These are phyloP conservation scores for Pristiophorus japonicus DNA, from an alignment of 2,113 vertebrate species.

Conservation along the genomic window DNA sequence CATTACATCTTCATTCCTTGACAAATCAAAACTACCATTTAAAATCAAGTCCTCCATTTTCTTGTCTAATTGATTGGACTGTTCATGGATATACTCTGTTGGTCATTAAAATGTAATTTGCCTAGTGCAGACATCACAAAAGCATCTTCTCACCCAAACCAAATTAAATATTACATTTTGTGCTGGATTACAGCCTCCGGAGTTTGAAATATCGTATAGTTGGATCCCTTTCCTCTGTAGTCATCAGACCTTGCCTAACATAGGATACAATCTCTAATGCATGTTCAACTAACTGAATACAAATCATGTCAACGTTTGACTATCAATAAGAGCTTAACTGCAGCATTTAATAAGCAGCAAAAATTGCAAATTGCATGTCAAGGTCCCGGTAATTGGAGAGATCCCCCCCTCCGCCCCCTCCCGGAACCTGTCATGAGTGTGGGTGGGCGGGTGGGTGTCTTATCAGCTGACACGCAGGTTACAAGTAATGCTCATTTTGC, in stretches of 20 bases:
- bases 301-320: background rate
- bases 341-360: conserved; percentile 6
- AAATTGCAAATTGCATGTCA: background rate
- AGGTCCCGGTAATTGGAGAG: background rate
- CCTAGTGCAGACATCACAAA: background rate
- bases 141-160: background rate
- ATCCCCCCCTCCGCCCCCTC: background rate
- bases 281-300: background rate
- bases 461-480: background rate
- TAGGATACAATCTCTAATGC: background rate
- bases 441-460: background rate
- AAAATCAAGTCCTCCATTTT: background rate
- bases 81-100: too few relatives aligned
- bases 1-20: background rate
- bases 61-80: background rate
- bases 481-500: background rate
- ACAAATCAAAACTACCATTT: background rate
- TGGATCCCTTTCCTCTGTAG: background rate
- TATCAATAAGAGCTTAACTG: background rate
- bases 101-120: background rate
- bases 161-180: background rate
- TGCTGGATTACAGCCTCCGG: background rate
- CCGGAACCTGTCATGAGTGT: background rate
- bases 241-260: background rate
- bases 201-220: background rate